phyloP scores from a whole-genome alignment of 92 coral and sea anemone species.

The Micromussa lordhowensis region DNA sequence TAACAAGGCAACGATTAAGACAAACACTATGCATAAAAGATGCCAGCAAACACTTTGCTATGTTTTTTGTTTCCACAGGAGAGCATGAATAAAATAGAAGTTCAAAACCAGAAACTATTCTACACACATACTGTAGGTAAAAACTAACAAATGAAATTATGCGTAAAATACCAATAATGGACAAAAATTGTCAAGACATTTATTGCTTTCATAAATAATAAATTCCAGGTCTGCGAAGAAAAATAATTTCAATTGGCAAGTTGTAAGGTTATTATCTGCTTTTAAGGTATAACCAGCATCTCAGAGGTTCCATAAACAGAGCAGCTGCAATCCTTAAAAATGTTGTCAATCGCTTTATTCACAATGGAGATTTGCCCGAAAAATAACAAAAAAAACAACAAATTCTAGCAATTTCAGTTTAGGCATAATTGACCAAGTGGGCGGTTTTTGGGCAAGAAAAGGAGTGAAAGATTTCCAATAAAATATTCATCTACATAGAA shows the following conservation, averaged over 20 bases:
- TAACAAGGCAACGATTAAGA: background rate
- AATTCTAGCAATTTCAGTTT: constrained; percentile 5
- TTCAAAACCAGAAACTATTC: background rate
- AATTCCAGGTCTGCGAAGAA: constrained; percentile 3
- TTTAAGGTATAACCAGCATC: background rate
- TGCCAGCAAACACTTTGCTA: background rate
- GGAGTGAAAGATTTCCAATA: constrained; percentile 30
- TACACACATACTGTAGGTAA: background rate
- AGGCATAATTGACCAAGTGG: background rate
- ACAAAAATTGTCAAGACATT: constrained; percentile 7
- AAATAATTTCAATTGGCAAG: constrained; percentile 8
- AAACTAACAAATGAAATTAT: background rate
- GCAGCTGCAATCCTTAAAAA: background rate
- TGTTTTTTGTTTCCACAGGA: background rate
- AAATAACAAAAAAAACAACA: background rate
- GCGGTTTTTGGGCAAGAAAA: constrained; percentile 3
- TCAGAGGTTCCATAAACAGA: background rate
- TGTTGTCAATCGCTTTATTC: background rate
- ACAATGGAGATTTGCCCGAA: background rate
- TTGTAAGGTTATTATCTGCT: background rate
- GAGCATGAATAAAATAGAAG: background rate
- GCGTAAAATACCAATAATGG: background rate
- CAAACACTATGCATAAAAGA: background rate
- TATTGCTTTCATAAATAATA: constrained; percentile 40
- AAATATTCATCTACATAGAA: constrained; percentile 36